Evolutionary conservation across 2,888 invertebrate species (phyloP).

Genomic region (Metallyticus violacea): DNA sequence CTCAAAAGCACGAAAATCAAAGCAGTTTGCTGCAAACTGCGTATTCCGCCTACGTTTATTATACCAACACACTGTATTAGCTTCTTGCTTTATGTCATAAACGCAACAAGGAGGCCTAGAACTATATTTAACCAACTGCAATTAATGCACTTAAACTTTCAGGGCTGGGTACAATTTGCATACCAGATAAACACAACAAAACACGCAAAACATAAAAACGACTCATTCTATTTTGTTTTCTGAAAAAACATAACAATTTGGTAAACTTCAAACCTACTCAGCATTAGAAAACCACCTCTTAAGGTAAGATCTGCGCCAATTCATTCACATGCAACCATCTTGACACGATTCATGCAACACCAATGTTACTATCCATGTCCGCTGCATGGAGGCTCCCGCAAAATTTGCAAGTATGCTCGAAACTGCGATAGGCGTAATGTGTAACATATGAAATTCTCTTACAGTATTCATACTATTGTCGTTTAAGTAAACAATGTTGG

Average conservation of each 20-base stretch:
- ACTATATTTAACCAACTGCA: constrained; percentile 27
- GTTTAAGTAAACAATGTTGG: constrained; percentile 16
- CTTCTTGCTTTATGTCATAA: constrained; percentile 1
- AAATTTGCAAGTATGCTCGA: constrained; percentile 28
- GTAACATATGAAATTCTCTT: constrained; percentile 6
- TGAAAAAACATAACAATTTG: neutral
- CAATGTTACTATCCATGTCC: constrained; percentile 37
- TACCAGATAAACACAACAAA: neutral
- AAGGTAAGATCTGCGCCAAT: constrained; percentile 41
- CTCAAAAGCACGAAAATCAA: neutral
- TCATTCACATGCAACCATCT: constrained; percentile 43
- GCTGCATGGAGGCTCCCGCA: constrained; percentile 32
- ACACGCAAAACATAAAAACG: neutral
- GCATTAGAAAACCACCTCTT: constrained; percentile 26
- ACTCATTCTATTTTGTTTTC: neutral
- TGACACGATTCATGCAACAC: constrained; percentile 42
- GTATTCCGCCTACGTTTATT: neutral
- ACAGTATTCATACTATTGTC: constrained; percentile 1
- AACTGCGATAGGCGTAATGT: constrained; percentile 6
- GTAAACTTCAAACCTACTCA: neutral
- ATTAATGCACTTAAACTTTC: constrained; percentile 20
- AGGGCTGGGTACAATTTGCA: neutral
- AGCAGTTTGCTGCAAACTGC: neutral
- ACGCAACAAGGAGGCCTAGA: constrained; percentile 16
- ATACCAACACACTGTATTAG: neutral